Evolutionary conservation across 2,113 vertebrate species (phyloP).

Genomic region (Etheostoma spectabile): DNA sequence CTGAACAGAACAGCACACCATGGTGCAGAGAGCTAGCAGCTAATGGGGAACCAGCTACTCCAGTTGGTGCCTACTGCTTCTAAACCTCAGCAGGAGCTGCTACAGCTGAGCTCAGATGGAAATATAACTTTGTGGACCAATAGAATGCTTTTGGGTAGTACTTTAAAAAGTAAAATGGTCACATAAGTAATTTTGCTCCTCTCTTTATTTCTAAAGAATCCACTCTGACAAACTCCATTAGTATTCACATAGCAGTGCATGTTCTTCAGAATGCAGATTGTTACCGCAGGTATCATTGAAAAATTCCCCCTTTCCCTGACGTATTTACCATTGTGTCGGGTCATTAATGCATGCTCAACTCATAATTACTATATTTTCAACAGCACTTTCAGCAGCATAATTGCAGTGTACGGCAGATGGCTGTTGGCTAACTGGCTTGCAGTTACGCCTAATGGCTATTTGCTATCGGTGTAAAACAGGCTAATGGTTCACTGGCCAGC

Average conservation of each 20-base stretch:
- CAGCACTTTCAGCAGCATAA: slow-evolving; percentile 72
- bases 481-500: slow-evolving; percentile 73
- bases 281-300: slow-evolving; percentile 52
- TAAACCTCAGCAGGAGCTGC: slow-evolving; percentile 18
- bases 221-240: slow-evolving; percentile 24
- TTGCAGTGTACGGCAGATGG: slow-evolving; percentile 74
- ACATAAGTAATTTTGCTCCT: background rate
- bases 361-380: slow-evolving; percentile 78
- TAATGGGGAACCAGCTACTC: slow-evolving; percentile 55
- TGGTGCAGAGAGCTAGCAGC: slow-evolving; percentile 26
- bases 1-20: slow-evolving; percentile 34
- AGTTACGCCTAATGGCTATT: slow-evolving; percentile 76
- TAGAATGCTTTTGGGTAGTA: slow-evolving; percentile 12
- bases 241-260: slow-evolving; percentile 9
- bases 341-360: slow-evolving; percentile 73
- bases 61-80: slow-evolving; percentile 31
- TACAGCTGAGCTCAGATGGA: slow-evolving; percentile 25
- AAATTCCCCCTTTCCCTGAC: slow-evolving; percentile 26
- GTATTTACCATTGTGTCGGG: slow-evolving; percentile 58
- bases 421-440: slow-evolving; percentile 76
- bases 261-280: slow-evolving; percentile 37
- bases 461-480: slow-evolving; percentile 80
- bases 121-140: background rate
- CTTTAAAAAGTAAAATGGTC: slow-evolving; percentile 11
- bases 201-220: slow-evolving; percentile 4